Base-by-base conservation (phyloP, 2,888 invertebrate species). In the Noctua fimbriata region DNA sequence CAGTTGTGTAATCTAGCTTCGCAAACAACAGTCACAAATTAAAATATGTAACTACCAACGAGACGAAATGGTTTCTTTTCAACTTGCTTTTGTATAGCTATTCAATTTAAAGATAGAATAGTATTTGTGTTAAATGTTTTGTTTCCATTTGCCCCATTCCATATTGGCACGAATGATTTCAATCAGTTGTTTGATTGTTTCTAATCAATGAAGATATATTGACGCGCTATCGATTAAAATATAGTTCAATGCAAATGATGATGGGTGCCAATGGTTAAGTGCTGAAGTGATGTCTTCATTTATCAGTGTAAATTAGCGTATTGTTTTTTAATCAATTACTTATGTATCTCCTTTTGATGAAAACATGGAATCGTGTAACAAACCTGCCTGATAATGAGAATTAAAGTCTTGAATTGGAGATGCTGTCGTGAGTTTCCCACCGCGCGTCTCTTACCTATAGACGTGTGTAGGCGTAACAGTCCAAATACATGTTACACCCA, bases 161-260 rank as follows among this genome's bases (percentile, higher is more conserved):
- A 69, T 73, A 77, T 74, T 70, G 55, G 76, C 76, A 69, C 73
- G 77, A 73, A 75, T 78, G 73, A 76, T 79, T 79, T 79, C 87
- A 81, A 87, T 87, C 76, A 72, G 65, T 69, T 52, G 73, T 78
- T 70, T 75, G 66, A 85, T 87, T 85, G 79, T 73, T 85, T 81
- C 78, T 81, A 85, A 87, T 87, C 87, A 83, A 83, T 67, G 72
- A 75, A 79, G 79, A 80, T 32, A 44, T 49, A 83, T 83, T 60
- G 82, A 36, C 65, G 49, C 72, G 47, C 49, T 69, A 41, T 75
- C 69, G 72, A 76, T 70, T 69, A 80, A 75, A 36, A 78, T 86
- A 65, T n/a, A 67, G 73, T 67, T 52, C 80, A 72, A 66, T 73
- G 18, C 49, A 79, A 69, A 58, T 65, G n/a, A 65, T 47, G n/a